phyloP scores from a whole-genome alignment of 2,888 invertebrate species.

The Tipula helvola region DNA sequence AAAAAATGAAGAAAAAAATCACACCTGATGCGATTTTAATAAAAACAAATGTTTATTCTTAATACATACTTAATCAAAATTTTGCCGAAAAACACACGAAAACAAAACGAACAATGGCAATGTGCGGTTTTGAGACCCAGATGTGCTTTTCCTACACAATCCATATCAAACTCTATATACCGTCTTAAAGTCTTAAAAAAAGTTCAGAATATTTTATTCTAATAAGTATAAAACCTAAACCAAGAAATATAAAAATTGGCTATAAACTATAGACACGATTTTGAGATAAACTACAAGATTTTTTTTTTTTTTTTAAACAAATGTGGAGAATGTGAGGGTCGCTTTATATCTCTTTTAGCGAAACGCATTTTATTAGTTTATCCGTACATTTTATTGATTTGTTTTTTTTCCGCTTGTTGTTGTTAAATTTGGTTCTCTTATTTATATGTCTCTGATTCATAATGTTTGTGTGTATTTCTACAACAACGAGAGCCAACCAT shows the following conservation, averaged over 20 bases:
- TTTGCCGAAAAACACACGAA: background rate
- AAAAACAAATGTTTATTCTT: background rate
- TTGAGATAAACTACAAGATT: background rate
- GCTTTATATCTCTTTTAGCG: background rate
- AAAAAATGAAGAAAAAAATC: background rate
- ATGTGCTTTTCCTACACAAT: background rate
- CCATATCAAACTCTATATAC: background rate
- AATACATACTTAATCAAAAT: background rate
- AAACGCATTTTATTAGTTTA: background rate
- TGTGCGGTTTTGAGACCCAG: background rate
- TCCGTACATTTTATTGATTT: background rate
- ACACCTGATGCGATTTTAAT: background rate
- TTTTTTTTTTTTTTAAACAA: background rate
- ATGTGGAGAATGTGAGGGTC: background rate
- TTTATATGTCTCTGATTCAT: background rate
- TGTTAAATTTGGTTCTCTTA: background rate
- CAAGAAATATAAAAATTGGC: background rate
- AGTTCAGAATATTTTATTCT: background rate
- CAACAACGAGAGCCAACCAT: background rate
- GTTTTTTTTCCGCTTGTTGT: background rate
- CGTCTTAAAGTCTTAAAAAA: background rate
- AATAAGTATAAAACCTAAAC: background rate
- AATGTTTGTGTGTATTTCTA: background rate
- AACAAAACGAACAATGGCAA: background rate
- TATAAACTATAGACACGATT: background rate